Evolutionary conservation across 2,888 invertebrate genomes (phyloP), one percentile per base, ranked within the genome.

Genomic region (Luperina testacea): DNA sequence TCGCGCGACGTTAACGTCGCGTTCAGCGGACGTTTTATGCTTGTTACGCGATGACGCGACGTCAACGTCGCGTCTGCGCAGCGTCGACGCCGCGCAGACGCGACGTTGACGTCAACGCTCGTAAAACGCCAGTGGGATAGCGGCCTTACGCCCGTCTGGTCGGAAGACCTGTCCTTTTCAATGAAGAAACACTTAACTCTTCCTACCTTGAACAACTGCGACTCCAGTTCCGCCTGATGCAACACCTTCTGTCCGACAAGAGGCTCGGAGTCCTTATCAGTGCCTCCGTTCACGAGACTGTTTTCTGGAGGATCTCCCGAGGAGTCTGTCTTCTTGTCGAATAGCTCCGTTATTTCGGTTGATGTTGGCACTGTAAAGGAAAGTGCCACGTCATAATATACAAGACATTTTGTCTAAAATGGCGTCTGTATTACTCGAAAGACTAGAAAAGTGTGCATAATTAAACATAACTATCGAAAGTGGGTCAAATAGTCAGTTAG

Each of bases 181-280:
- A 48, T 48, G 15, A 1, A 48, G 5, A 15, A 48, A 5, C 38
- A 38, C 38, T 38, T 38, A 15, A 48, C 48, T 48, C 15, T 15
- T 48, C 48, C 48, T 48, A 48, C 48, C 97, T 98, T 98, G 92
- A 98, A 98, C 92, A 99, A 96, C 74, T 98, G 98, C 90, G 98
- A 98, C 94, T 99, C 99, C 83, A 99, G 96, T 95, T 99, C 99
- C 0, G 99, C 99, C 93, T 99, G 99, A 89, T 98, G 98, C 94
- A 99, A 94, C 38, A 95, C 90, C 78, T 95, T 97, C 93, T 93
- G 96, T 9, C 94, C 96, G 3, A 93, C 92, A 0, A 92, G 80
- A 0, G 93, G 90, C 73, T 95, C 96, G 0, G 95, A 95, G 64
- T 96, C 91, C 67, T 93, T 93, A 0, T 92, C 95, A 91, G 97